Evolutionary conservation across 2,113 vertebrate genomes (phyloP).

Genomic region (Leptobrachium leishanense): DNA sequence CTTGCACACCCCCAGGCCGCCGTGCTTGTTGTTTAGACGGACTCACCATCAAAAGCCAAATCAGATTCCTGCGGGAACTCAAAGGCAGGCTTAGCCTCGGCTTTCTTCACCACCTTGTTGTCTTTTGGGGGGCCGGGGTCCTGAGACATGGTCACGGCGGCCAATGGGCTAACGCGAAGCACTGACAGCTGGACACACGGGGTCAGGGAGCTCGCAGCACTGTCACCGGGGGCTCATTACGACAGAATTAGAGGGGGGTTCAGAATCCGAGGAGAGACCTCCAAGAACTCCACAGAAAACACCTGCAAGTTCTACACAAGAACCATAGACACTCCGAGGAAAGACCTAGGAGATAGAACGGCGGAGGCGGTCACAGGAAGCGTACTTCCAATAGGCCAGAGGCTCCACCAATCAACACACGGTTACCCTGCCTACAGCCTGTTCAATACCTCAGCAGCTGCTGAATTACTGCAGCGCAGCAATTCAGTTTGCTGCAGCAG

Average conservation of each 20-base stretch:
- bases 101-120: slow-evolving; percentile 23
- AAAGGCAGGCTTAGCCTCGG: slow-evolving; percentile 5
- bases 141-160: background rate
- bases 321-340: slow-evolving; percentile 1
- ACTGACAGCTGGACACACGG: background rate
- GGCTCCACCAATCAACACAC: background rate
- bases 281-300: background rate
- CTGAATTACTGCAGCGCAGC: too few species aligned
- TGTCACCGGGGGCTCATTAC: background rate
- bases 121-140: background rate
- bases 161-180: background rate
- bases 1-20: too few species aligned
- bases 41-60: slow-evolving; percentile 33
- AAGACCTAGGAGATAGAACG: background rate
- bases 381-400: background rate
- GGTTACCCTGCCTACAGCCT: background rate
- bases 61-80: slow-evolving; percentile 28
- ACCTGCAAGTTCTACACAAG: background rate
- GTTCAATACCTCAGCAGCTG: too few species aligned
- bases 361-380: background rate
- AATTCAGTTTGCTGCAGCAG: too few species aligned
- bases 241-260: background rate
- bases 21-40: background rate
- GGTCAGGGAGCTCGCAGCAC: background rate
- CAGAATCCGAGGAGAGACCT: background rate